Base-by-base conservation (phyloP, 1,140 invertebrate species). In the Micrasema minimum region DNA sequence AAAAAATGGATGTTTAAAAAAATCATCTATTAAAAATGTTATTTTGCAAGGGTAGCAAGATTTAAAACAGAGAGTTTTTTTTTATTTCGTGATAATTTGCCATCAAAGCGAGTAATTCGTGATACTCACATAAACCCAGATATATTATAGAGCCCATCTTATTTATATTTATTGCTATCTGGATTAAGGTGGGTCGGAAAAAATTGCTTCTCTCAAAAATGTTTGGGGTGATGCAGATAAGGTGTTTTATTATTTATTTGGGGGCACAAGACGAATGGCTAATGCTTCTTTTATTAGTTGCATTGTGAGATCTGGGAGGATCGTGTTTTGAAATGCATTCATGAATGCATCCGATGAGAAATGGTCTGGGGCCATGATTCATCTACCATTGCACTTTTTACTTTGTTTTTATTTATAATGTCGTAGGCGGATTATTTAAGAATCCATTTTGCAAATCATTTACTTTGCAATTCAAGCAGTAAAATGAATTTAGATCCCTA, bases 241-340 rank as follows among this genome's bases (percentile, higher is more conserved):
- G 70, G 70, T 72, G 62, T 72, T 72, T 66, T 72, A 72, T 72
- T 72, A 72, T 72, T 72, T 72, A 72, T 72, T 72, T 72, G 62
- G 55, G 64, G 64, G 16, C 41, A 7, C 41, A 72, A 69, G 66
- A 69, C 55, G 69, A 66, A 66, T 71, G 53, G 46, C 16, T 62
- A 70, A 70, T 70, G 68, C 68, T 38, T 41, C 16, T 59, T 51
- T 48, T 57, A 59, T 69, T 50, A 61, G 43, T 16, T 57, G 53
- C 53, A 57, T 69, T 69, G 66, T 45, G 41, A 57, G 26, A 46
- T 7, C n/a, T 66, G 65, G 66, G 66, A 43, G 66, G 51, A 35
- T 22, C 53, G 66, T 45, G 66, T 69, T 59, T 57, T 57, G 66
- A 69, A 69, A 69, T 69, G 26, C 66, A 57, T 61, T 57, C 22